Conservation (phyloP, 2,888 invertebrate genomes). For the Nemurella pictetii region DNA sequence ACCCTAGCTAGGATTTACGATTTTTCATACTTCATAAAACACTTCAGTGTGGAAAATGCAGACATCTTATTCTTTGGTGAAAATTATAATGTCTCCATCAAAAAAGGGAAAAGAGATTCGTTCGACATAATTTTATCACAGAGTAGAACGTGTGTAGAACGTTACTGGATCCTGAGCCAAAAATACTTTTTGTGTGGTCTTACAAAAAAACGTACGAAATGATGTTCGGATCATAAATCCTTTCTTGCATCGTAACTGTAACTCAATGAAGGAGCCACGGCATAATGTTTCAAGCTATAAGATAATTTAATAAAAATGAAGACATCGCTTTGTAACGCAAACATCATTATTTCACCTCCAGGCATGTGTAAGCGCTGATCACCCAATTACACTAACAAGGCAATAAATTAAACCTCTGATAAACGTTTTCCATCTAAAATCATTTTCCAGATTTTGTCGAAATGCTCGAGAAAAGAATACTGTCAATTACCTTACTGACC, state of each 20-base stretch:
- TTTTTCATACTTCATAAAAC: neutral
- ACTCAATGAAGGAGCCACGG: neutral
- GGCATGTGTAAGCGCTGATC: neutral
- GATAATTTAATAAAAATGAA: slow-evolving; percentile 33
- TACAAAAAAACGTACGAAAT: neutral
- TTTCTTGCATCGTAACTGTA: neutral
- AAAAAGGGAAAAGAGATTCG: slow-evolving; percentile 11
- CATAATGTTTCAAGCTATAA: slow-evolving; percentile 19
- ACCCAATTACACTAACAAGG: slow-evolving; percentile 6
- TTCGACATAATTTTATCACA: slow-evolving; percentile 10
- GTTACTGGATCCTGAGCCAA: neutral
- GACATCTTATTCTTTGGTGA: slow-evolving; percentile 4
- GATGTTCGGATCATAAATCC: neutral
- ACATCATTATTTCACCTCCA: neutral
- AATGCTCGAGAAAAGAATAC: neutral
- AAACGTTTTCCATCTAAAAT: neutral
- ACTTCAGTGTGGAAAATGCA: neutral
- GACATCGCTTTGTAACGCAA: slow-evolving; percentile 16
- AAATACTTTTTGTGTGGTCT: slow-evolving; percentile 26
- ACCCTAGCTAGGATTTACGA: slow-evolving; percentile 14
- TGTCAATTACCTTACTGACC: slow-evolving; percentile 5
- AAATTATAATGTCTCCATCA: slow-evolving; percentile 24
- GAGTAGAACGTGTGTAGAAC: neutral
- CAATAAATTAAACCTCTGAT: neutral
- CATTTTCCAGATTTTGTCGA: neutral